Evolutionary conservation across 2,888 invertebrate species (phyloP).

Genomic region (Caenorhabditis sinica): DNA sequence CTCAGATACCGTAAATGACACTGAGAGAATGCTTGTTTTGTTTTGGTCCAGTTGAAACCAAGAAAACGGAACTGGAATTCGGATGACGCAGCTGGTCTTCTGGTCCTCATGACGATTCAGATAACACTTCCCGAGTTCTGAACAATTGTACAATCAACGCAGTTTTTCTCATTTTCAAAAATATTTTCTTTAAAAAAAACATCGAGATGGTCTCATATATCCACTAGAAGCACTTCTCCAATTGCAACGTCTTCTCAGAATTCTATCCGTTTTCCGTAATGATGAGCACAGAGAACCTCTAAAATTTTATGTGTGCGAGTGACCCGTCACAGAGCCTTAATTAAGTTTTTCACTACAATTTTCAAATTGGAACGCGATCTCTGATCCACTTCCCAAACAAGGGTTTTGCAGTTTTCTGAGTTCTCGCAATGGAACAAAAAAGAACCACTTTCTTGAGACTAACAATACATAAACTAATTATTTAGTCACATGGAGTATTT

Average conservation of each 20-base stretch:
- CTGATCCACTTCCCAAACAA: too few relatives aligned
- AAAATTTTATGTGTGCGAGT: constrained; percentile 22
- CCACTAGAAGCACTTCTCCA: background rate
- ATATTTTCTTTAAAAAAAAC: background rate
- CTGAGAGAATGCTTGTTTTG: constrained; percentile 64
- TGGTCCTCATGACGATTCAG: constrained; percentile 68
- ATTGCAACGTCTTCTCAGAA: background rate
- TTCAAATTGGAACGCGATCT: background rate
- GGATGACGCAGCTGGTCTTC: constrained; percentile 76
- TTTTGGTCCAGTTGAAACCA: constrained; percentile 74
- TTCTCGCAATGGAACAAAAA: background rate
- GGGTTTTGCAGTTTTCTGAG: background rate
- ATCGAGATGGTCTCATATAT: background rate
- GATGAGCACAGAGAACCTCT: constrained; percentile 29
- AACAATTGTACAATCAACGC: background rate
- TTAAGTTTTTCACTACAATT: constrained; percentile 8
- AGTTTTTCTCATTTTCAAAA: too few relatives aligned
- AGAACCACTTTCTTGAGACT: constrained; percentile 12
- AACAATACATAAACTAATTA: constrained; percentile 37
- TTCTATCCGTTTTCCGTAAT: background rate
- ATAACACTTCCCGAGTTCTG: constrained; percentile 68
- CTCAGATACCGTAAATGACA: constrained; percentile 71
- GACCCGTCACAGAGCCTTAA: constrained; percentile 14
- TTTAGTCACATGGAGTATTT: constrained; percentile 1
- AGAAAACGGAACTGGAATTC: constrained; percentile 78